phyloP scores from a whole-genome alignment of 2,113 vertebrate genomes.

The Halichoeres trimaculatus region DNA sequence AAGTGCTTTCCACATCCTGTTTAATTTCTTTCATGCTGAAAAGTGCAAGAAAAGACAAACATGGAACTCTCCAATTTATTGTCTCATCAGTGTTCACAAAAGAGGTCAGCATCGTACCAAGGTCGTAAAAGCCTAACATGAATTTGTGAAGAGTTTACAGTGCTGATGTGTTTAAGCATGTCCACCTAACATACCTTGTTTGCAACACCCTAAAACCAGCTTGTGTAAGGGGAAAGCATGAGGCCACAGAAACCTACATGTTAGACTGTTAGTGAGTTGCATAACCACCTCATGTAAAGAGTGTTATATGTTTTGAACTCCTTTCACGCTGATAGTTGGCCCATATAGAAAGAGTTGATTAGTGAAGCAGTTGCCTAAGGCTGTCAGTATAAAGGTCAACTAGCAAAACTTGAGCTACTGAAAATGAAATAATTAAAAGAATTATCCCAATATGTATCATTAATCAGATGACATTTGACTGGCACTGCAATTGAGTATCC shows the following conservation, averaged over 20 bases:
- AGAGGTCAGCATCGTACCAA: background rate
- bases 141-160: background rate
- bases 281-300: slow-evolving; percentile 21
- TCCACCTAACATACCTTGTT: background rate
- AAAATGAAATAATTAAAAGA: background rate
- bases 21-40: background rate
- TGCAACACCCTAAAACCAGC: background rate
- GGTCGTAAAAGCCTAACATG: background rate
- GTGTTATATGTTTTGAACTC: slow-evolving; percentile 11
- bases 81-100: background rate
- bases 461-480: background rate
- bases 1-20: background rate
- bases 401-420: background rate
- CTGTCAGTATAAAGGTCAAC: background rate
- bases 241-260: slow-evolving; percentile 8
- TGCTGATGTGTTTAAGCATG: background rate
- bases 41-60: background rate
- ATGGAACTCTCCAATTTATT: no score
- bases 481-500: no score
- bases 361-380: background rate
- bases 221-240: slow-evolving; percentile 24
- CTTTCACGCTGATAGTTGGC: background rate
- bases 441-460: no score
- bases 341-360: background rate
- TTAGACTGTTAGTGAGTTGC: slow-evolving; percentile 19